These are phyloP conservation scores for Caenorhabditis drosophilae DNA, from an alignment of 2,888 invertebrate genomes.

Conservation along the genomic window DNA sequence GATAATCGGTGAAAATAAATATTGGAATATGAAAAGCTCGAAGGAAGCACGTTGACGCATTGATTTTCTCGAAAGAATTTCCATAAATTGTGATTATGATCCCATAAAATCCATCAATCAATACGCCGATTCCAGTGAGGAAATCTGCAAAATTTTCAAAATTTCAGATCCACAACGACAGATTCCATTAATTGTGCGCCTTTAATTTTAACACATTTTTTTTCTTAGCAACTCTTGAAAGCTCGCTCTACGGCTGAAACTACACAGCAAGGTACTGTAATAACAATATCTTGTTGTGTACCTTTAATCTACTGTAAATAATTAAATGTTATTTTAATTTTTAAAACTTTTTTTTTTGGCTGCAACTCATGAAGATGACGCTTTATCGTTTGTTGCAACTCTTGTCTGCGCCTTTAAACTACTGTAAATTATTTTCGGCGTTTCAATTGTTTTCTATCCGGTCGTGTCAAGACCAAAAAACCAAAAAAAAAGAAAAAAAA, in stretches of 20 bases:
- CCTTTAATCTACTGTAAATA: too few species aligned
- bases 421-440: not conserved
- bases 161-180: too few species aligned
- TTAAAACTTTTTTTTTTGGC: not conserved
- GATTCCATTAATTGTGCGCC: too few species aligned
- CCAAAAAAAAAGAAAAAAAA: too few species aligned
- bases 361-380: not conserved
- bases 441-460: too few species aligned
- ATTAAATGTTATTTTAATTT: not conserved
- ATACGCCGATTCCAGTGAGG: constrained; percentile 27
- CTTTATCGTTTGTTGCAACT: not conserved
- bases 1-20: constrained; percentile 37
- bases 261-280: too few species aligned
- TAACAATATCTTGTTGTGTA: too few species aligned
- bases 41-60: constrained; percentile 34
- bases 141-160: constrained; percentile 29
- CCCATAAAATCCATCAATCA: constrained; percentile 43
- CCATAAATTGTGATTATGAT: constrained; percentile 47
- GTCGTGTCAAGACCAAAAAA: too few species aligned
- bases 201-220: too few species aligned
- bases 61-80: constrained; percentile 22
- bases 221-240: too few species aligned
- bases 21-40: constrained; percentile 29
- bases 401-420: not conserved
- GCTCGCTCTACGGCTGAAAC: too few species aligned